Percentiles rank a stretch among this genome's conserved stretches.
phyloP scores from a whole-genome alignment of 2,797 vertebrate genomes.

The Hydrolagus colliei region DNA sequence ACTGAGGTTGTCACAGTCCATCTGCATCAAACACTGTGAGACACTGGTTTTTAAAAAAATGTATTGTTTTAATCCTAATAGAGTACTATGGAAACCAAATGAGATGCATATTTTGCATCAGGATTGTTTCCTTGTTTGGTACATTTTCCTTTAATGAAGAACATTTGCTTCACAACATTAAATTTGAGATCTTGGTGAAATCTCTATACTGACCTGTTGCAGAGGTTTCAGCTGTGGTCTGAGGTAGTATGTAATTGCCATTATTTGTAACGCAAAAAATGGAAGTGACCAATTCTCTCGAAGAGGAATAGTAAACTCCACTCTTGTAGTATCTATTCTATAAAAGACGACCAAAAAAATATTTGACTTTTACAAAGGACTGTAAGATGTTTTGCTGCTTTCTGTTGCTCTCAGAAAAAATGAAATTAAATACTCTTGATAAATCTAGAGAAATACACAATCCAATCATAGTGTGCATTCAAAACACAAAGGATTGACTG shows the following conservation, averaged over 20 bases:
- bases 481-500: neutral
- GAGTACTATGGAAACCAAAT: too few relatives aligned
- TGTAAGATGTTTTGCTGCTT: constrained; percentile 3
- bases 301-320: constrained; percentile 93
- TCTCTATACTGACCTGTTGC: constrained; percentile 65
- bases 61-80: neutral
- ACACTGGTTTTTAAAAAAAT: too few relatives aligned
- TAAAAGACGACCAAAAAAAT: constrained; percentile 39
- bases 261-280: constrained; percentile 83
- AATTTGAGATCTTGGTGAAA: neutral
- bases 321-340: constrained; percentile 89
- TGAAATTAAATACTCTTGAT: neutral
- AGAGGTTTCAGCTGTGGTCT: constrained; percentile 63
- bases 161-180: neutral
- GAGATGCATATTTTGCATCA: too few relatives aligned
- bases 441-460: neutral
- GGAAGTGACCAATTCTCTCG: constrained; percentile 96
- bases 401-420: neutral
- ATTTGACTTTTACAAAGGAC: constrained; percentile 33
- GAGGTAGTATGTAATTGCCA: constrained; percentile 79
- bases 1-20: neutral
- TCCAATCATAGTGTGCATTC: neutral
- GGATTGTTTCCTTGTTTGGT: too few relatives aligned
- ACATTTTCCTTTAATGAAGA: too few relatives aligned
- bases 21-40: neutral